Conservation (phyloP, 2,113 vertebrate genomes). For the Protobothrops mucrosquamatus region DNA sequence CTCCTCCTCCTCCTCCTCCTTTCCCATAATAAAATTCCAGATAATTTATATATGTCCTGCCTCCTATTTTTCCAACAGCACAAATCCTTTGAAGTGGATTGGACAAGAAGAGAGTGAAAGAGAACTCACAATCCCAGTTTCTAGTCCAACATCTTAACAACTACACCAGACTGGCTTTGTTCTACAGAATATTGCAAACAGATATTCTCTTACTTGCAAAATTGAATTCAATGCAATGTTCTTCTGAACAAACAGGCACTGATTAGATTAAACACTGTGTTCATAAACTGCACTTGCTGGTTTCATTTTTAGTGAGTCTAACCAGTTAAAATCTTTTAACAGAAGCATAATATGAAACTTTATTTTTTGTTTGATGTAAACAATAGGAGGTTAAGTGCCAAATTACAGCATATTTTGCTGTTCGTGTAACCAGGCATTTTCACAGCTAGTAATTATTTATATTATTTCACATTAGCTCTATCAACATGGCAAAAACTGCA, state of each 20-base stretch:
- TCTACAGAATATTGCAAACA: neutral
- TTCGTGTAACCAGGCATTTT: neutral
- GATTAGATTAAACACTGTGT: neutral
- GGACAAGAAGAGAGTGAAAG: neutral
- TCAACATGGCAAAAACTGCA: neutral
- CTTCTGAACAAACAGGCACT: neutral
- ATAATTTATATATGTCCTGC: neutral
- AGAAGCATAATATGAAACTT: neutral
- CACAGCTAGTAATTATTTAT: neutral
- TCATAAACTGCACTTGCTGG: neutral
- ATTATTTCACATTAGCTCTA: neutral
- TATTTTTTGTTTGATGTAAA: neutral
- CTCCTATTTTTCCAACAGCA: neutral
- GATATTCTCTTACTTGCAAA: neutral
- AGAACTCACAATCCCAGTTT: neutral
- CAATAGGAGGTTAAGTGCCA: neutral
- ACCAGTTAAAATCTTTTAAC: neutral
- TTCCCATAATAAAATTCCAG: neutral
- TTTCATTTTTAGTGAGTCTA: neutral
- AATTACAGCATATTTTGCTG: neutral
- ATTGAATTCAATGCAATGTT: neutral
- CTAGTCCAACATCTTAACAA: neutral
- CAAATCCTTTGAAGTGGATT: neutral
- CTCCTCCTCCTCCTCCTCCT: neutral
- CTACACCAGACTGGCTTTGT: neutral